phyloP scores from a whole-genome alignment of 2,797 vertebrate species.

The Myotis vivesi region DNA sequence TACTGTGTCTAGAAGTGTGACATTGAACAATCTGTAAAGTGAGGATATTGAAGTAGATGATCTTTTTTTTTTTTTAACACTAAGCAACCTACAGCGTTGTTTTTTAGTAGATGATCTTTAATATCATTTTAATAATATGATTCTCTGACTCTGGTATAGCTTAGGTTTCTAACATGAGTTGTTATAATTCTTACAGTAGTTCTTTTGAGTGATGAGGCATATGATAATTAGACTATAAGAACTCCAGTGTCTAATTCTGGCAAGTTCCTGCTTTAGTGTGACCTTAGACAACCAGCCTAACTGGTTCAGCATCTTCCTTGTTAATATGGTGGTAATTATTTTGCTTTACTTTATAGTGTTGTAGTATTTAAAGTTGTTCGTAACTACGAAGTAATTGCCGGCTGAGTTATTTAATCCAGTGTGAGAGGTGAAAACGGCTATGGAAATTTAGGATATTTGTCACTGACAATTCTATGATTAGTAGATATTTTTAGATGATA shows the following conservation, averaged over 20 bases:
- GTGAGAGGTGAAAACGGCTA: neutral
- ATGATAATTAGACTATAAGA: neutral
- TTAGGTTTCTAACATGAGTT: constrained; percentile 30
- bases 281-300: constrained; percentile 17
- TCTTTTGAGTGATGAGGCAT: neutral
- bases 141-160: neutral
- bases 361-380: neutral
- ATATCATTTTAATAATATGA: neutral
- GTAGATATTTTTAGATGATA: constrained; percentile 45
- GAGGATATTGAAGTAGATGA: neutral
- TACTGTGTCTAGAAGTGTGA: neutral
- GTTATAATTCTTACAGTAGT: constrained; percentile 17
- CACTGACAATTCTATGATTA: constrained; percentile 23
- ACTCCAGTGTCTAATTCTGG: constrained; percentile 26
- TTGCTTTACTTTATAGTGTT: constrained; percentile 33
- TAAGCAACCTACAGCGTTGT: too few species aligned
- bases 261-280: neutral
- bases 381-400: constrained; percentile 34
- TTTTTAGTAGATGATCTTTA: neutral
- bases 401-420: neutral
- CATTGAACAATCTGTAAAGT: neutral
- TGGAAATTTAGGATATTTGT: constrained; percentile 45
- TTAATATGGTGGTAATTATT: constrained; percentile 42
- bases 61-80: neutral
- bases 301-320: constrained; percentile 38